A percentile compares a stretch with the other conserved stretches of the same genome.
Evolutionary conservation across 2,888 invertebrate genomes (phyloP).

Genomic region (Therioaphis trifolii): DNA sequence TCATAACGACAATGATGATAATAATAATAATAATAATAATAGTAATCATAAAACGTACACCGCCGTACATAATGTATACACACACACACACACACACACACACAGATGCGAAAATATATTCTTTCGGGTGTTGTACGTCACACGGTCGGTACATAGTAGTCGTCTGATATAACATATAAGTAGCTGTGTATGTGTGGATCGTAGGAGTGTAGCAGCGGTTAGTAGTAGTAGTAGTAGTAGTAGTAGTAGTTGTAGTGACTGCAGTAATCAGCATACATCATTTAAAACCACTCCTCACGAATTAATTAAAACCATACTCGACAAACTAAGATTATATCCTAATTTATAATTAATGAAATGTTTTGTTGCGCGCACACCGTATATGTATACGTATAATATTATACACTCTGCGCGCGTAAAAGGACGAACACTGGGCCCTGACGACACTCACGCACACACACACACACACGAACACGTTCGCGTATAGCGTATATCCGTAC

Average conservation of each 20-base stretch:
- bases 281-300: constrained; percentile 21
- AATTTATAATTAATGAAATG: constrained; percentile 44
- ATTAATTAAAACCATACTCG: constrained; percentile 39
- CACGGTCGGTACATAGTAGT: no score
- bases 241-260: no score
- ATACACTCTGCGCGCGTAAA: no score
- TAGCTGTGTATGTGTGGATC: neutral
- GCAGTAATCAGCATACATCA: constrained; percentile 15
- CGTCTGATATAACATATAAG: neutral
- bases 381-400: no score
- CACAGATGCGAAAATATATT: no score
- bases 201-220: neutral
- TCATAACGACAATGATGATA: no score
- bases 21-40: no score
- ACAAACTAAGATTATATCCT: constrained; percentile 7
- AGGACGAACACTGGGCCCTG: neutral
- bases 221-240: neutral
- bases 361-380: constrained; percentile 27
- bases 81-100: no score
- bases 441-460: neutral
- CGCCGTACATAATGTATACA: no score
- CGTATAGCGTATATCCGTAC: neutral
- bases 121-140: no score
- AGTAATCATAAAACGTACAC: no score
- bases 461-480: no score